These are phyloP conservation scores for Forbesichthys agassizii DNA, from an alignment of 2,113 vertebrate genomes.

Conservation along the genomic window DNA sequence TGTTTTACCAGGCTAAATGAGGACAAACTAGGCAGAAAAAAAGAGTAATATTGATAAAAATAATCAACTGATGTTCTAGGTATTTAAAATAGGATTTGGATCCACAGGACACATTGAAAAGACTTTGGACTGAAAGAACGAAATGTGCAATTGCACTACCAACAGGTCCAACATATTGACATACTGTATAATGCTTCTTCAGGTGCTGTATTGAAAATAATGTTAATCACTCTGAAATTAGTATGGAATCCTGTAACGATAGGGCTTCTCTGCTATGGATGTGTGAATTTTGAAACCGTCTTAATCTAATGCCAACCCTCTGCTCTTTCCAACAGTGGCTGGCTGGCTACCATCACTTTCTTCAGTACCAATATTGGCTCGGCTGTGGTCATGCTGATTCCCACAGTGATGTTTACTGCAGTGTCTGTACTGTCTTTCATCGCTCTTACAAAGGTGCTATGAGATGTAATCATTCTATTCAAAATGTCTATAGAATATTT, in stretches of 20 bases:
- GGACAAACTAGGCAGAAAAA: too few relatives aligned
- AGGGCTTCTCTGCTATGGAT: neutral
- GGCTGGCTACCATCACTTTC: slow-evolving; percentile 96
- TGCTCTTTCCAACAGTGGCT: slow-evolving; percentile 80
- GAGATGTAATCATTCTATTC: neutral
- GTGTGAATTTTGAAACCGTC: neutral
- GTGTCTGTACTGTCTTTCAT: slow-evolving; percentile 93
- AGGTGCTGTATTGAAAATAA: too few relatives aligned
- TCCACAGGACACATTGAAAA: too few relatives aligned
- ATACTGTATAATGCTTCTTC: too few relatives aligned
- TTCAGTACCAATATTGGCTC: slow-evolving; percentile 94
- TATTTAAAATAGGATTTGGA: too few relatives aligned
- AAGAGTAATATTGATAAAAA: too few relatives aligned
- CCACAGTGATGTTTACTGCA: slow-evolving; percentile 92
- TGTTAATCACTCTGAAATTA: neutral
- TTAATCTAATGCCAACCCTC: neutral
- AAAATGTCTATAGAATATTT: neutral
- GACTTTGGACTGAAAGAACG: too few relatives aligned
- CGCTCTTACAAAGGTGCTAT: slow-evolving; percentile 90
- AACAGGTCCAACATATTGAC: too few relatives aligned
- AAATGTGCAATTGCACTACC: too few relatives aligned
- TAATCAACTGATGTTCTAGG: too few relatives aligned
- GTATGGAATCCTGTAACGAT: neutral
- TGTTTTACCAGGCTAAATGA: too few relatives aligned
- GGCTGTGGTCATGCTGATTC: slow-evolving; percentile 96